phyloP scores from a whole-genome alignment of 92 coral and sea anemone species.

The Zoanthus solanderi region DNA sequence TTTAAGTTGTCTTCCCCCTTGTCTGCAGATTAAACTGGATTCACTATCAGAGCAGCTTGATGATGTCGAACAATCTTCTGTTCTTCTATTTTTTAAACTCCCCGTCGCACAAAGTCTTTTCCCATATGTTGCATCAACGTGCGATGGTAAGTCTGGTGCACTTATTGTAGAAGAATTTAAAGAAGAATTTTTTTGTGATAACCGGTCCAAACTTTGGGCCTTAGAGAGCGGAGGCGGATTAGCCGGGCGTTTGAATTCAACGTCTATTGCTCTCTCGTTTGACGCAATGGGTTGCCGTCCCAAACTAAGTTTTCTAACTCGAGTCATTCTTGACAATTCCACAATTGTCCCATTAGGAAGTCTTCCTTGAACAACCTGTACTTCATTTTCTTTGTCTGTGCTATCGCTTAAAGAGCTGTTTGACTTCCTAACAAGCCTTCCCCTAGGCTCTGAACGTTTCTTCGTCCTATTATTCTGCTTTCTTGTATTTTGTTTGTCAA shows the following conservation, averaged over 20 bases:
- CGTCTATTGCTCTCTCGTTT: slow-evolving; percentile 47
- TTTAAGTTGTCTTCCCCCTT: background rate
- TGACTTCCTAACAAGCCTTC: background rate
- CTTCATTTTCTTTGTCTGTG: slow-evolving; percentile 26
- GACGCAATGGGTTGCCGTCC: slow-evolving; percentile 41
- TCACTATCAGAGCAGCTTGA: slow-evolving; percentile 28
- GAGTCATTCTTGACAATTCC: slow-evolving; percentile 37
- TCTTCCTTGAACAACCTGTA: slow-evolving; percentile 46
- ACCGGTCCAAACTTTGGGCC: slow-evolving; percentile 34
- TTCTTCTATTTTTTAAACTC: background rate
- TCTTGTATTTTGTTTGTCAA: background rate
- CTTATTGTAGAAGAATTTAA: slow-evolving; percentile 7
- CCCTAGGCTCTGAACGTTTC: background rate
- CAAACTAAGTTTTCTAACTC: slow-evolving; percentile 31
- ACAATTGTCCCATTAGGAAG: slow-evolving; percentile 36
- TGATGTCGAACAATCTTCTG: background rate
- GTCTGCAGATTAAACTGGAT: background rate
- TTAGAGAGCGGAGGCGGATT: slow-evolving; percentile 31
- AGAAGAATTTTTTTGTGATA: background rate
- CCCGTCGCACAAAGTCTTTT: background rate
- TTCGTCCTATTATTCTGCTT: background rate
- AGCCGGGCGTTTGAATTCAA: slow-evolving; percentile 40
- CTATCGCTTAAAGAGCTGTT: slow-evolving; percentile 7
- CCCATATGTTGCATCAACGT: background rate
- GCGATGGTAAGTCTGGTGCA: slow-evolving; percentile 27